Evolutionary conservation across 2,797 vertebrate species (phyloP).

Genomic region (Danio jaintianensis): DNA sequence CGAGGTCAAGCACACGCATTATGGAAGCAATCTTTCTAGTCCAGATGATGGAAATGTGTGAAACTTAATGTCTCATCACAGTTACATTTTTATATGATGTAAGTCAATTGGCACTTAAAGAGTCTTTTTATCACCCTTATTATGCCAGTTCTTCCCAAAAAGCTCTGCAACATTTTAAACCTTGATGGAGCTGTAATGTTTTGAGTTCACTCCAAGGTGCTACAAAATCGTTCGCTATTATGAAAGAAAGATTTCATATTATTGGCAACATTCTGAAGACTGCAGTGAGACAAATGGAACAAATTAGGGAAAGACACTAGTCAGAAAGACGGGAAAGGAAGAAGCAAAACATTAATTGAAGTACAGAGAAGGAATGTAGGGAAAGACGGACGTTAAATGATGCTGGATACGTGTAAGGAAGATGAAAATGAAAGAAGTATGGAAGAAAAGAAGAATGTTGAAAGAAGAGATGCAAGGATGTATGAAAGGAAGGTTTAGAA

Average conservation of each 20-base stretch:
- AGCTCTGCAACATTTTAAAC: slow-evolving; percentile 2
- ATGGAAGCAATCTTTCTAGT: slow-evolving; percentile 33
- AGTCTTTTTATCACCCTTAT: neutral
- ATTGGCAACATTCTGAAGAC: neutral
- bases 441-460: no score
- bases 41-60: slow-evolving; percentile 14
- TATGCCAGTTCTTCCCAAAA: neutral
- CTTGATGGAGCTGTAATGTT: neutral
- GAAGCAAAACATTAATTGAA: neutral
- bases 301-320: neutral
- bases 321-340: neutral
- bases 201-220: neutral
- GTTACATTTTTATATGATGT: slow-evolving; percentile 18
- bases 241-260: neutral
- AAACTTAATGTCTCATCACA: slow-evolving; percentile 12
- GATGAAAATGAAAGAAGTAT: no score
- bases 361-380: neutral
- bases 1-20: slow-evolving; percentile 35
- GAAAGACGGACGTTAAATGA: neutral
- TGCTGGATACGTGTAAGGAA: no score
- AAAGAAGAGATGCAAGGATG: no score
- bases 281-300: neutral
- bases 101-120: neutral
- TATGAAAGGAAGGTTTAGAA: no score
- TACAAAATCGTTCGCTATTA: neutral